These are phyloP conservation scores for Turritopsis dohrnii DNA, from an alignment of 30 jellyfish, hydroid and myxozoan species.

Conservation along the genomic window DNA sequence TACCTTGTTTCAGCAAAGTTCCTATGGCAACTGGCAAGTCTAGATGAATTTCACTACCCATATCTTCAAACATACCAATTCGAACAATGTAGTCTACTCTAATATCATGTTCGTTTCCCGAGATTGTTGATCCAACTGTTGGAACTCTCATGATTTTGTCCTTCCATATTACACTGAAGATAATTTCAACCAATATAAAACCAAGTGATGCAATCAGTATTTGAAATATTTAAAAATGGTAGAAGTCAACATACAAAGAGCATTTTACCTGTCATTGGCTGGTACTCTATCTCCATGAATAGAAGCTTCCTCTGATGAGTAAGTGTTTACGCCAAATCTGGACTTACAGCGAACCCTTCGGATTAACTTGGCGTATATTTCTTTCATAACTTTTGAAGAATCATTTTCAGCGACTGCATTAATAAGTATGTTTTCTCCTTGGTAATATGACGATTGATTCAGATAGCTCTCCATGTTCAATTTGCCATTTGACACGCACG, in stretches of 20 bases:
- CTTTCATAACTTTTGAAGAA: conserved; percentile 72
- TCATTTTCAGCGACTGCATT: conserved; percentile 83
- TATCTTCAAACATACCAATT: conserved; percentile 89
- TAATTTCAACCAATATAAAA: not conserved
- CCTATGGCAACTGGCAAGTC: conserved; percentile 95
- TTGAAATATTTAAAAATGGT: not conserved
- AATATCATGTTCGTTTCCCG: conserved; percentile 62
- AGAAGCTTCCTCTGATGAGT: conserved; percentile 19
- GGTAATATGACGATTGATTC: conserved; percentile 49
- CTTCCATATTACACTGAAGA: conserved; percentile 52
- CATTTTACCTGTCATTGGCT: conserved; percentile 24
- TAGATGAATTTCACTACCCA: conserved; percentile 83
- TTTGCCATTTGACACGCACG: conserved; percentile 65
- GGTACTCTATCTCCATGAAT: conserved; percentile 20
- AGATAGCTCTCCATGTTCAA: conserved; percentile 69
- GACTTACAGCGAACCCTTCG: conserved; percentile 75
- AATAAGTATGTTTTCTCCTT: conserved; percentile 54
- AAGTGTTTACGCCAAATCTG: conserved; percentile 47
- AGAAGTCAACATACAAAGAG: not conserved
- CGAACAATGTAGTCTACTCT: conserved; percentile 88
- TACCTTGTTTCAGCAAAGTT: conserved; percentile 17
- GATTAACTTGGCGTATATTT: conserved; percentile 86
- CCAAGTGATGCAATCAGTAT: too few relatives aligned
- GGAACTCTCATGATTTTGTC: conserved; percentile 61
- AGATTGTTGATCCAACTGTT: conserved; percentile 57